Evolutionary conservation across 2,797 vertebrate species (phyloP).

Genomic region (Hippopotamyrus pictus): DNA sequence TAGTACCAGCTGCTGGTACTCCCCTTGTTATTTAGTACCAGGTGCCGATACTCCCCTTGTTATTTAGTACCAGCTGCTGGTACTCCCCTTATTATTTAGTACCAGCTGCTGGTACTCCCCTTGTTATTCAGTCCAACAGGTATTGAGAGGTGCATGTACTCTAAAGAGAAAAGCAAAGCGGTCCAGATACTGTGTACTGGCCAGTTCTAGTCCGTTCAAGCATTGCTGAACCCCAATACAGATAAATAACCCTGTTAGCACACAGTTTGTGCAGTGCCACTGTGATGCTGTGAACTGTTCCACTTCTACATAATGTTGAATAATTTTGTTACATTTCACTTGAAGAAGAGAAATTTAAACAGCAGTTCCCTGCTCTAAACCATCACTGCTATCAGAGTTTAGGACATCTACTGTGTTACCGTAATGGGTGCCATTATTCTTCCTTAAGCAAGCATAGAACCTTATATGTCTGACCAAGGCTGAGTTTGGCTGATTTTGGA

Average conservation of each 20-base stretch:
- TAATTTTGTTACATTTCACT: not conserved
- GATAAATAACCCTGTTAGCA: not conserved
- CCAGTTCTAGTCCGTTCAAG: not conserved
- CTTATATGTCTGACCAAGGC: not conserved
- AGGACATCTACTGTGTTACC: not conserved
- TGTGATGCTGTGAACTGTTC: not conserved
- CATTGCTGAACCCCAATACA: not conserved
- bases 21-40: not conserved
- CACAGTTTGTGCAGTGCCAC: not conserved
- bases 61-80: not conserved
- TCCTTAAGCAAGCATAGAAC: not conserved
- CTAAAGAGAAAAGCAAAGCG: not conserved
- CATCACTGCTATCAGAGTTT: not conserved
- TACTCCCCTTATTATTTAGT: not conserved
- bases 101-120: not conserved
- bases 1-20: not conserved
- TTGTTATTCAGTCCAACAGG: not conserved
- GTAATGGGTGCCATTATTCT: not conserved
- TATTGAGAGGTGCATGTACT: not conserved
- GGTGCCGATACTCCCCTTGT: not conserved
- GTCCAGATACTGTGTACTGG: not conserved
- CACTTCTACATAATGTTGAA: not conserved
- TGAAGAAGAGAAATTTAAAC: not conserved
- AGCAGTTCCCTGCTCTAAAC: not conserved
- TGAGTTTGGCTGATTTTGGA: not conserved